Evolutionary conservation across 1,140 invertebrate species (phyloP).

Genomic region (Brachionus paranguensis): DNA sequence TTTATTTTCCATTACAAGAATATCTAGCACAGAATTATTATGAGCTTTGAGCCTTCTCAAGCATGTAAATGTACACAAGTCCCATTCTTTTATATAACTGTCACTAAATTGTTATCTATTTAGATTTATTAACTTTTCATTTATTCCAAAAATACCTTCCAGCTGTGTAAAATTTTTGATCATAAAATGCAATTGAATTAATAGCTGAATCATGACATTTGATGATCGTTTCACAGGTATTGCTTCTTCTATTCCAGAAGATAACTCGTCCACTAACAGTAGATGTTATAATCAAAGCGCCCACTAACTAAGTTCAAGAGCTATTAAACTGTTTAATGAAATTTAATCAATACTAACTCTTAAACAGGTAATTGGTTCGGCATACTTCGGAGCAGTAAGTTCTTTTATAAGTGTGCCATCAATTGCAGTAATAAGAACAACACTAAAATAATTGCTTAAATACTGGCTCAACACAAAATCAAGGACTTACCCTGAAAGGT

Average conservation of each 20-base stretch:
- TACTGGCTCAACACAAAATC: too few relatives aligned
- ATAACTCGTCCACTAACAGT: conserved; percentile 5
- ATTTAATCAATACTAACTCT: not conserved
- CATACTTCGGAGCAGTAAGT: not conserved
- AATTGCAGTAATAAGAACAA: not conserved
- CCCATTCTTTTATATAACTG: conserved; percentile 29
- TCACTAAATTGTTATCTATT: not conserved
- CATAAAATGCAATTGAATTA: conserved; percentile 18
- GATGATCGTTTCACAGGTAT: not conserved
- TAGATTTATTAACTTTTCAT: not conserved
- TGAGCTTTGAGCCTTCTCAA: conserved; percentile 24
- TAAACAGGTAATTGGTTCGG: conserved; percentile 10
- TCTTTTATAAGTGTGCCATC: conserved; percentile 10
- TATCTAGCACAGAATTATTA: not conserved
- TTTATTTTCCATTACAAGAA: conserved; percentile 5
- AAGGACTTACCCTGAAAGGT: not conserved
- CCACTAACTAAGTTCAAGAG: not conserved
- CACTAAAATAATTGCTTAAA: not conserved
- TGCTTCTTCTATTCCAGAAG: conserved; percentile 26
- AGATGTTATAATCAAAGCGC: conserved; percentile 22
- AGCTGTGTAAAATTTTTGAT: conserved; percentile 25
- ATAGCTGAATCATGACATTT: conserved; percentile 28
- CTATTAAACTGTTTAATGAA: not conserved
- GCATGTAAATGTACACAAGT: not conserved
- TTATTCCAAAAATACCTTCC: not conserved